A percentile compares a stretch with the other conserved stretches of the same genome.
Evolutionary conservation across 2,113 vertebrate genomes (phyloP).

Genomic region (Bos taurus): ARS-UCD2.0 NC_037344.1:25219501-25220000

Average conservation of each 20-base stretch:
- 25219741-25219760: not conserved
- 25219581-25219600: not conserved
- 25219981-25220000: not conserved
- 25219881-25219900: not conserved
- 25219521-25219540: not conserved
- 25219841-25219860: not conserved
- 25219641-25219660: not conserved
- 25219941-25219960: rapidly evolving
- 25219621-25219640: not conserved
- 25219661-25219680: not conserved
- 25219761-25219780: not conserved
- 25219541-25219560: not conserved
- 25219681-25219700: not conserved
- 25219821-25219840: not conserved
- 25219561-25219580: not conserved
- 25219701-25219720: not conserved
- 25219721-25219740: not conserved
- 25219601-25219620: not conserved
- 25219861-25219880: not conserved
- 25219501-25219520: not conserved
- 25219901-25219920: not conserved
- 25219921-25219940: not conserved
- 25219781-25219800: not conserved
- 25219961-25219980: not conserved
- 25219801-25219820: not conserved